These are phyloP conservation scores for Gouania willdenowi DNA, from an alignment of 2,797 vertebrate genomes.

Conservation along the genomic window DNA sequence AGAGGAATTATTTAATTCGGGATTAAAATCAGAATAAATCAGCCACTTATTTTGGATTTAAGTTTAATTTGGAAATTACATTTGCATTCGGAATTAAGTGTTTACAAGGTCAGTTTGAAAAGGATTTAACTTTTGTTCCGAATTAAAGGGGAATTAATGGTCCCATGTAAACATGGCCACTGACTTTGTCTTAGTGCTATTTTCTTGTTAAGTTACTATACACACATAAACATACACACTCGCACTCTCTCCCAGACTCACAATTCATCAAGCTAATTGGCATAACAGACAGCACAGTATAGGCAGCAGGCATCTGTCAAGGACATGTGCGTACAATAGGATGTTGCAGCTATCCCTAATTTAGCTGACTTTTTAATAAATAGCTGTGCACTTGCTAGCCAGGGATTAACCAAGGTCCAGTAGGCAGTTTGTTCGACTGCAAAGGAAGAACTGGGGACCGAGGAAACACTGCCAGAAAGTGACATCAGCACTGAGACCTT, in stretches of 20 bases:
- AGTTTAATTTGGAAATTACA: too few relatives aligned
- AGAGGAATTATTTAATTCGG: too few relatives aligned
- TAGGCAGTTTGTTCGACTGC: slow-evolving; percentile 70
- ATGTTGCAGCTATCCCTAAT: slow-evolving; percentile 63
- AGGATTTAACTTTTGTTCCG: too few relatives aligned
- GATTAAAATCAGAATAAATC: too few relatives aligned
- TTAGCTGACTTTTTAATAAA: slow-evolving; percentile 75
- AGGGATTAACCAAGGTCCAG: slow-evolving; percentile 71
- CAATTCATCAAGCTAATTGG: slow-evolving; percentile 42
- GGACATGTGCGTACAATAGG: slow-evolving; percentile 24
- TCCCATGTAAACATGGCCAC: too few relatives aligned
- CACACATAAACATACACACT: too few relatives aligned
- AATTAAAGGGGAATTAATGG: too few relatives aligned
- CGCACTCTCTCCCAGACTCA: slow-evolving; percentile 4
- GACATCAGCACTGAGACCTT: slow-evolving; percentile 60
- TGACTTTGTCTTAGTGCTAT: too few relatives aligned
- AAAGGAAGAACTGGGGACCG: slow-evolving; percentile 51
- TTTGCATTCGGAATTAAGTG: too few relatives aligned
- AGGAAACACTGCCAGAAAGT: slow-evolving; percentile 51
- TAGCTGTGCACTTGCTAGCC: slow-evolving; percentile 54
- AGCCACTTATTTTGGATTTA: too few relatives aligned
- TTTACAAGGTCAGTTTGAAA: too few relatives aligned
- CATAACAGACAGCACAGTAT: slow-evolving; percentile 22
- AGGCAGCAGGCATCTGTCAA: slow-evolving; percentile 40
- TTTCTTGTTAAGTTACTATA: too few relatives aligned